phyloP scores from a whole-genome alignment of 2,888 invertebrate species.

The Agonum fuliginosum region DNA sequence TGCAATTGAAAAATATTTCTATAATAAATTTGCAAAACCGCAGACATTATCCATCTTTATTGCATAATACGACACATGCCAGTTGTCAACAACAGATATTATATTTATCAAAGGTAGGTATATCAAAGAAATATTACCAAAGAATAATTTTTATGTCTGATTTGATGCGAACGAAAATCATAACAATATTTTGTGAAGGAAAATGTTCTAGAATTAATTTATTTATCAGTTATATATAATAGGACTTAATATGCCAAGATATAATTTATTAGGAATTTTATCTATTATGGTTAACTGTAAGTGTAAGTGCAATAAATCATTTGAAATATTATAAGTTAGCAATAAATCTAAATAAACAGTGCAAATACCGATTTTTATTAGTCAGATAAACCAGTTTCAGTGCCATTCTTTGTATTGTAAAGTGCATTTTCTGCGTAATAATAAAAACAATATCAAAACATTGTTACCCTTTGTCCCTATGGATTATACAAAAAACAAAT shows the following conservation, averaged over 20 bases:
- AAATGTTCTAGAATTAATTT: not conserved
- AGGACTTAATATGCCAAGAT: conserved; percentile 3
- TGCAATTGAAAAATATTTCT: not conserved
- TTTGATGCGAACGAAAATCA: not conserved
- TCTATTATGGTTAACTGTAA: not conserved
- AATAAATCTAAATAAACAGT: conserved; percentile 1
- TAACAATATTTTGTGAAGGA: not conserved
- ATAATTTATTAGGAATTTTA: conserved; percentile 11
- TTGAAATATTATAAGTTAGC: not conserved
- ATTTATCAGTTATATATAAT: not conserved
- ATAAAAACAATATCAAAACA: too few species aligned
- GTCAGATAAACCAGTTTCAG: too few species aligned
- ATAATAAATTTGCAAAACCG: not conserved
- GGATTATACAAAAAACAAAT: too few species aligned
- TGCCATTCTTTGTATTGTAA: too few species aligned
- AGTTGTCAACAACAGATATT: not conserved
- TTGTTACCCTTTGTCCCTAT: too few species aligned
- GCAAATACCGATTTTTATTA: not conserved
- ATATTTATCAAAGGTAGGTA: too few species aligned
- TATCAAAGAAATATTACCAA: not conserved
- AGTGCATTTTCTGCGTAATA: too few species aligned
- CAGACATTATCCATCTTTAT: not conserved
- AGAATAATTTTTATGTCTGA: not conserved
- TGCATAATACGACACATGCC: not conserved
- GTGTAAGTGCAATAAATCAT: conserved; percentile 2